phyloP scores from a whole-genome alignment of 2,888 invertebrate species.

The Hydropsyche betteni region DNA sequence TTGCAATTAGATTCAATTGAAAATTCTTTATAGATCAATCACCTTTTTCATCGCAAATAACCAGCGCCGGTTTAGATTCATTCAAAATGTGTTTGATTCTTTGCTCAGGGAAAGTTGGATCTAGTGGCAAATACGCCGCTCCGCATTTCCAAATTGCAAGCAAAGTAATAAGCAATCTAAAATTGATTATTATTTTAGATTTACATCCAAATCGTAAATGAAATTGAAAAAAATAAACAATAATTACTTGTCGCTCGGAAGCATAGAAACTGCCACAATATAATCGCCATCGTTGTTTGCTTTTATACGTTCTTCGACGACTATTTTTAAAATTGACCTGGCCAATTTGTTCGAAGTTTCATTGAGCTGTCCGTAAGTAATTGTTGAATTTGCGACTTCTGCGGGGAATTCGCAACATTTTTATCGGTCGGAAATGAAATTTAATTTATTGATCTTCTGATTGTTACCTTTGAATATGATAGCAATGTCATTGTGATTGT shows the following conservation, averaged over 20 bases:
- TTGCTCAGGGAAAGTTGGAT: slow-evolving; percentile 75
- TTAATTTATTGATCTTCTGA: slow-evolving; percentile 9
- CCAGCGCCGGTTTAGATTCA: slow-evolving; percentile 76
- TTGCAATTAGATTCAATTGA: not conserved
- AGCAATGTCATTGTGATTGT: slow-evolving; percentile 67
- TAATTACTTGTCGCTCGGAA: slow-evolving; percentile 72
- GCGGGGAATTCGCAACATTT: too few species aligned
- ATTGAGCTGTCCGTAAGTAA: slow-evolving; percentile 68
- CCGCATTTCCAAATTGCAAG: slow-evolving; percentile 84
- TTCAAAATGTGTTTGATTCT: slow-evolving; percentile 79
- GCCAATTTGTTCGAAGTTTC: slow-evolving; percentile 68
- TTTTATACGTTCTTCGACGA: slow-evolving; percentile 57
- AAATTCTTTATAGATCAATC: slow-evolving; percentile 48
- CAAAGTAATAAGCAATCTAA: slow-evolving; percentile 69
- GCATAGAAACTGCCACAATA: slow-evolving; percentile 82
- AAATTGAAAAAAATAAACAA: too few species aligned
- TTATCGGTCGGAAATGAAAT: not conserved
- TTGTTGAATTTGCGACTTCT: slow-evolving; percentile 53
- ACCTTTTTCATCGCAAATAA: slow-evolving; percentile 75
- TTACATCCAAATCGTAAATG: not conserved
- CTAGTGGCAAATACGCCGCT: slow-evolving; percentile 85
- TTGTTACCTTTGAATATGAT: slow-evolving; percentile 69
- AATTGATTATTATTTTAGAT: not conserved
- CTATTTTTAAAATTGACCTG: slow-evolving; percentile 62
- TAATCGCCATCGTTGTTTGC: slow-evolving; percentile 75